Base-by-base conservation (phyloP, 2,113 vertebrate genomes). In the Halichoeres trimaculatus region DNA sequence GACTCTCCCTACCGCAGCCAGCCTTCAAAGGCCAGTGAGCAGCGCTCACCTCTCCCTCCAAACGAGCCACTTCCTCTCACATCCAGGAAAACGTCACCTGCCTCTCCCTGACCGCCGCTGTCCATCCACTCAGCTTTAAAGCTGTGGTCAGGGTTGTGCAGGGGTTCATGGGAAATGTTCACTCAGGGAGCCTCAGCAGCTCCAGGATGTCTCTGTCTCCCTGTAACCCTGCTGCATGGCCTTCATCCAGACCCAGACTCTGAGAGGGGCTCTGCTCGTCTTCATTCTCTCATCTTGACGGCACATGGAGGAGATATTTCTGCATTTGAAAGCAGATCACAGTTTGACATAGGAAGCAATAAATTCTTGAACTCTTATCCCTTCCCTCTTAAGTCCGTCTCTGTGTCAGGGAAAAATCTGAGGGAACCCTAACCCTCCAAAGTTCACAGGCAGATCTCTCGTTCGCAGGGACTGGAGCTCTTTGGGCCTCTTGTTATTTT, bases 1-100 rank as follows among this genome's bases (percentile, higher is more conserved):
- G 19, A 50, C 80, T 73, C 59, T 87, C 87, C 89, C 90, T 86
- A 92, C 91, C 88, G 61, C 90, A 90, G 86, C 76, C 83, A 69
- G 52, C 72, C 84, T 85, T 90, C 83, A 84, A 83, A 89, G 78
- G 35, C 54, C 78, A 85, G 73, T 78, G 62, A 91, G 78, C 52
- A 78, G 70, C 17, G 41, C 81, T 83, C 81, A 89, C 84, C 70
- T 89, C 86, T 85, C 71, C 57, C 48, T 57, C 55, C 24, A 70
- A 86, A 87, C 55, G 2, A 85, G 68, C 72, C 45, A 80, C 85
- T 87, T 91, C 89, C 88, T 74, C 65, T 56, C 60, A 2, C 19
- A 70, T 56, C 43, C 66, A 70, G 38, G 62, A 79, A 81, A 41
- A 40, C 70, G 85, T 90, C 77, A 84, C 81, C 85, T 76, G 82